phyloP scores from a whole-genome alignment of 2,888 invertebrate genomes.

The Eupithecia subumbrata region DNA sequence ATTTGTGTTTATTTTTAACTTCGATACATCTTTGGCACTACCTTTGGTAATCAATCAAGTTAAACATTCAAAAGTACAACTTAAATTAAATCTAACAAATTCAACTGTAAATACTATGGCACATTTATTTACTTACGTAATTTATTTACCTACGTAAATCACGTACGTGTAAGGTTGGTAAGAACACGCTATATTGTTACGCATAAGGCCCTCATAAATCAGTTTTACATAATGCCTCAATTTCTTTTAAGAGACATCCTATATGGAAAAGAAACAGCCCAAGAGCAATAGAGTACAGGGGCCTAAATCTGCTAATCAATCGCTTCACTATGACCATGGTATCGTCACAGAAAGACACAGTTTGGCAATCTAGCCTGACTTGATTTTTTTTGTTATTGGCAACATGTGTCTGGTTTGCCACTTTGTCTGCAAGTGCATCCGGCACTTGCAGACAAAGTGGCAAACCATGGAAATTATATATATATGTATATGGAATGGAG shows the following conservation, averaged over 20 bases:
- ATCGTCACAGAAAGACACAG: too few species aligned
- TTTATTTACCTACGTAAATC: neutral
- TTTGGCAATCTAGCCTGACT: too few species aligned
- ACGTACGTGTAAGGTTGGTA: neutral
- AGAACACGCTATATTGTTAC: neutral
- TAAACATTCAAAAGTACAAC: conserved; percentile 12
- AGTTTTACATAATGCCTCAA: neutral
- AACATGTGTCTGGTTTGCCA: too few species aligned
- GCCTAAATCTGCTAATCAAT: too few species aligned
- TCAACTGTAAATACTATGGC: conserved; percentile 13
- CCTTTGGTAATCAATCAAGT: conserved; percentile 35
- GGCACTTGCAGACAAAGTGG: too few species aligned
- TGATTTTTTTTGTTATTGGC: too few species aligned
- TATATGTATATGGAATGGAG: too few species aligned
- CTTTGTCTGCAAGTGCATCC: too few species aligned
- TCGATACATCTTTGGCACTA: conserved; percentile 52
- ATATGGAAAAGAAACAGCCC: neutral
- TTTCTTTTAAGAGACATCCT: neutral
- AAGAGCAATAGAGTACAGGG: neutral
- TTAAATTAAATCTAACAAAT: conserved; percentile 21
- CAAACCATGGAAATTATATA: too few species aligned
- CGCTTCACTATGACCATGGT: too few species aligned
- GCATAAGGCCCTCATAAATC: neutral
- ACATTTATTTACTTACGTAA: conserved; percentile 2
- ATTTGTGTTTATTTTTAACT: conserved; percentile 44